These are phyloP conservation scores for Amblyjoppa proteus DNA, from an alignment of 2,888 invertebrate genomes.

Conservation along the genomic window DNA sequence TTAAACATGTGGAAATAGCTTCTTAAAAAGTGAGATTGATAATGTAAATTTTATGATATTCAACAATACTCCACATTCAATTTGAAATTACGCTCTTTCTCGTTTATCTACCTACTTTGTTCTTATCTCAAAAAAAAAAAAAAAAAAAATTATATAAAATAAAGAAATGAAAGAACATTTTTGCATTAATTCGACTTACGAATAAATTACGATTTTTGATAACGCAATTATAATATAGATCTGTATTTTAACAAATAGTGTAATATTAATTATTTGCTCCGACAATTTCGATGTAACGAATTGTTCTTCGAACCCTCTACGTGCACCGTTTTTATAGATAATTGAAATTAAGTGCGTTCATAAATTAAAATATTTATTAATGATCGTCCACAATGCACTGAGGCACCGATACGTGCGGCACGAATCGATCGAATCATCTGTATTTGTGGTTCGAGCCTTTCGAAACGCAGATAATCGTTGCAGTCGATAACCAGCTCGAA, in stretches of 20 bases:
- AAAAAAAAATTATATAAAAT: not conserved
- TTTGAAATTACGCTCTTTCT: not conserved
- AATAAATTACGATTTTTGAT: conserved; percentile 31
- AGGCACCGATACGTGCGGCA: not conserved
- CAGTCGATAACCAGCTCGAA: not conserved
- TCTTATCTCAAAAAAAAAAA: not conserved
- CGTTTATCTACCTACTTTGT: not conserved
- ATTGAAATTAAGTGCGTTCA: conserved; percentile 15
- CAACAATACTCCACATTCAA: not conserved
- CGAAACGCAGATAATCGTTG: not conserved
- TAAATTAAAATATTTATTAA: conserved; percentile 27
- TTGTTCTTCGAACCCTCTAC: not conserved
- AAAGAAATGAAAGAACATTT: conserved; percentile 12
- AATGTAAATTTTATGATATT: conserved; percentile 9
- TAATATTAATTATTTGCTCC: not conserved
- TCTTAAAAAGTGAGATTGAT: not conserved
- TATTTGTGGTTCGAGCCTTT: conserved; percentile 11
- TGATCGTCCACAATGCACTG: not conserved
- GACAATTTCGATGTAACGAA: not conserved
- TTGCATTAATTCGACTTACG: conserved; percentile 9
- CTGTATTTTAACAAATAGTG: not conserved
- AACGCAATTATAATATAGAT: conserved; percentile 20
- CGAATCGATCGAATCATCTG: not conserved
- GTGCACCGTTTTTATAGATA: not conserved
- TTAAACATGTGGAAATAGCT: not conserved